Evolutionary conservation across 2,113 vertebrate species (phyloP), one percentile per base, ranked within the genome.

Genomic region (Aspiorhynchus laticeps): DNA sequence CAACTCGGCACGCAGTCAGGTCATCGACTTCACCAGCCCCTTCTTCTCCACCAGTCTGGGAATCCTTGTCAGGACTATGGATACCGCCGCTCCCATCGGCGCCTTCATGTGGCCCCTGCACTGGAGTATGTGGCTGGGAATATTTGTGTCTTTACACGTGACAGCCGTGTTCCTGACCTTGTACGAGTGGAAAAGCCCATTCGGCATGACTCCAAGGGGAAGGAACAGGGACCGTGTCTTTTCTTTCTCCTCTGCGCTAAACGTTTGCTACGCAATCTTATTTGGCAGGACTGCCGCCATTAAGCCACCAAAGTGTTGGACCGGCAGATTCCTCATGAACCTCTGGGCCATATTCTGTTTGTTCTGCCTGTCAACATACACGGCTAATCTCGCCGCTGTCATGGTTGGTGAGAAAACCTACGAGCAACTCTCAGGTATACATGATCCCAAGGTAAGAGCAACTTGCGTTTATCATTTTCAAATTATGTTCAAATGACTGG

Each of bases 351-450:
- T 99, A 88, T 99, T 99, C 93, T 99, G 98, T 91, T 93, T 99
- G 89, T 94, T 99, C 28, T 97, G 99, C 90, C 96, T 99, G 83
- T 99, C 98, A 89, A 99, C 97, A 91, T 99, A 99, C 93, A 99
- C 98, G 0, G 98, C 98, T 90, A 99, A 99, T 92, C 95, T 99
- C 15, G 98, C 98, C 0, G 98, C 98, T 0, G 97, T 99, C 90
- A 98, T 99, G 97, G 98, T 99, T 0, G 98, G 98, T 14, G 98
- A 99, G 90, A 99, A 99, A 93, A 98, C 97, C 26, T 99, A 98
- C 0, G 97, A 98, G 92, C 95, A 97, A 91, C 96, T 99, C 87
- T 98, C 97, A 0, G 97, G 98, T 82, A 98, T 99, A 90, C 98
- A 99, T 0, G 98, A 99, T 79, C 96, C 97, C 67, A 99, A 99